Evolutionary conservation across 2,797 vertebrate species (phyloP).

Genomic region (Xiphophorus birchmanni): DNA sequence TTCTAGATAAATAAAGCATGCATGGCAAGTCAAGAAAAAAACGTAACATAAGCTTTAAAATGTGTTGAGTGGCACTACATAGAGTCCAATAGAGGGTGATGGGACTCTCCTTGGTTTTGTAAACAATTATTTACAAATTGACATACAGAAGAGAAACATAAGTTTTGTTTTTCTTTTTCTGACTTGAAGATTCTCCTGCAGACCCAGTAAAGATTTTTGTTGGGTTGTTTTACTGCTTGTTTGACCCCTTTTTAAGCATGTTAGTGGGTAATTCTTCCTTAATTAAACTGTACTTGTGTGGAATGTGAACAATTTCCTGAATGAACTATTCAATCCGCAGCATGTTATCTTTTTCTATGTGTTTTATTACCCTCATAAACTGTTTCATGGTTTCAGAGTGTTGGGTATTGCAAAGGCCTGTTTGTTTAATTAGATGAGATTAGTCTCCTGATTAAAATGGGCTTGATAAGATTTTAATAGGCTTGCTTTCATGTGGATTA

Average conservation of each 20-base stretch:
- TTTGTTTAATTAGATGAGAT: slow-evolving; percentile 73
- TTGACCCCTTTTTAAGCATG: slow-evolving; percentile 34
- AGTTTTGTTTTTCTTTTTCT: slow-evolving; percentile 28
- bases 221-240: slow-evolving; percentile 25
- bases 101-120: neutral
- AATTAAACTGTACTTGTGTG: slow-evolving; percentile 40
- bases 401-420: slow-evolving; percentile 43
- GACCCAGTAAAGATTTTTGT: slow-evolving; percentile 27
- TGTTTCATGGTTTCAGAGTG: slow-evolving; percentile 34
- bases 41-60: neutral
- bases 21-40: neutral
- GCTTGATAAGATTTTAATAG: slow-evolving; percentile 73
- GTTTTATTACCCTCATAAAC: slow-evolving; percentile 49
- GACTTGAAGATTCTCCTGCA: slow-evolving; percentile 19
- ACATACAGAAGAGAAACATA: neutral
- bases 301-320: slow-evolving; percentile 45
- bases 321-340: slow-evolving; percentile 42
- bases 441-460: slow-evolving; percentile 72
- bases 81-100: neutral
- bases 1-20: neutral
- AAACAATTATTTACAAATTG: neutral
- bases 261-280: slow-evolving; percentile 24
- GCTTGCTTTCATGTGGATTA: slow-evolving; percentile 70
- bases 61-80: neutral
- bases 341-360: slow-evolving; percentile 39